Percentiles rank a stretch among this genome's conserved stretches.
Evolutionary conservation across 2,797 vertebrate genomes (phyloP).

Genomic region (Buceros bicornis): DNA sequence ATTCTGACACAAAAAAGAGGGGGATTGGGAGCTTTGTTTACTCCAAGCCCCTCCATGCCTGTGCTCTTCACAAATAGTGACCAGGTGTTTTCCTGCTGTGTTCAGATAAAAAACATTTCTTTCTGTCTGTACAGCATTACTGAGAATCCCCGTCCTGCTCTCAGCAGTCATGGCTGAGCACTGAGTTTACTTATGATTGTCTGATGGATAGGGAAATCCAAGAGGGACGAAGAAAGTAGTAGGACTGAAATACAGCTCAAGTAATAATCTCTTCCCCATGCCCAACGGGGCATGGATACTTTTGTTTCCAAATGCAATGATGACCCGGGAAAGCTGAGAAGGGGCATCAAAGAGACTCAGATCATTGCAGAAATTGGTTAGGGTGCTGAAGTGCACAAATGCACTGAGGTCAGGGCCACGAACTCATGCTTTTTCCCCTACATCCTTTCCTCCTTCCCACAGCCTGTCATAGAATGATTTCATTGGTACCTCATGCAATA

Average conservation of each 20-base stretch:
- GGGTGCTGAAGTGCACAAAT: background rate
- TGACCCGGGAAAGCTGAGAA: background rate
- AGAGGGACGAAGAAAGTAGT: background rate
- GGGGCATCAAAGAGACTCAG: background rate
- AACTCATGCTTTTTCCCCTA: background rate
- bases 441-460: background rate
- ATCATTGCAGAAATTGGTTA: background rate
- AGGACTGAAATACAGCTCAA: background rate
- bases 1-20: background rate
- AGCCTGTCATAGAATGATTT: background rate
- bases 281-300: background rate
- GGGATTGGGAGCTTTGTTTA: background rate
- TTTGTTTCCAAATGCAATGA: background rate
- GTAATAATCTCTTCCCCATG: background rate
- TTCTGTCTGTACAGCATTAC: background rate
- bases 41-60: background rate
- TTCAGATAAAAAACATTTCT: background rate
- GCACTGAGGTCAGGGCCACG: background rate
- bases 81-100: background rate
- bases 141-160: background rate
- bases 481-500: background rate
- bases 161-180: background rate
- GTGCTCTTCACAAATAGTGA: background rate
- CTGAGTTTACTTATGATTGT: rapidly evolving
- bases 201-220: background rate